Conservation (phyloP, 2,888 invertebrate genomes). For the Ellobium chinense region DNA sequence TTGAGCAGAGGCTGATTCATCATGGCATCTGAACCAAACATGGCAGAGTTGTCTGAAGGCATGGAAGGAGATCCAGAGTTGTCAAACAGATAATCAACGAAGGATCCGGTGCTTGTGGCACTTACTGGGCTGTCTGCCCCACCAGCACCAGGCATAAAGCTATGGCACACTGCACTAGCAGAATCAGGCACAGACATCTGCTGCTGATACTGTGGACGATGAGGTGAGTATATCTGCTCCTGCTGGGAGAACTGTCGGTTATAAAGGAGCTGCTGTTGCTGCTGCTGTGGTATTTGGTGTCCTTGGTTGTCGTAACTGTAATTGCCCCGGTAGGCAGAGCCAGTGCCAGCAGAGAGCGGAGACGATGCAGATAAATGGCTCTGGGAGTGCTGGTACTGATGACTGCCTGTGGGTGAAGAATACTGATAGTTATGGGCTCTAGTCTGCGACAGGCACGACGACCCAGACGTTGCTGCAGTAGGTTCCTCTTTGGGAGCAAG, state of each 20-base stretch:
- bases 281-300: neutral
- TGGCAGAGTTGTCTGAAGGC: slow-evolving; percentile 6
- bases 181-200: neutral
- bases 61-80: slow-evolving; percentile 30
- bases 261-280: slow-evolving; percentile 27
- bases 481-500: slow-evolving; percentile 8
- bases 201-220: slow-evolving; percentile 6
- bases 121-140: slow-evolving; percentile 12
- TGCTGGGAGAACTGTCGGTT: slow-evolving; percentile 1
- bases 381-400: slow-evolving; percentile 19
- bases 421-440: neutral
- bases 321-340: neutral
- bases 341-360: neutral
- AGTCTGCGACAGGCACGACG: neutral
- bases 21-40: slow-evolving; percentile 5
- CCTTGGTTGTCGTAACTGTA: neutral
- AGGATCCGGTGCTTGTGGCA: slow-evolving; percentile 24
- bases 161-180: slow-evolving; percentile 3
- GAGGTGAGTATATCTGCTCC: slow-evolving; percentile 22
- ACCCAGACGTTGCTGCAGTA: neutral
- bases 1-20: neutral
- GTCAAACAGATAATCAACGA: slow-evolving; percentile 39
- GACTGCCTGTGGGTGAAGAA: neutral
- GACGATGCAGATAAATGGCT: slow-evolving; percentile 2
- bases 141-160: neutral